Base-by-base conservation (phyloP, 2,888 invertebrate genomes). In the Eupithecia tripunctaria region DNA sequence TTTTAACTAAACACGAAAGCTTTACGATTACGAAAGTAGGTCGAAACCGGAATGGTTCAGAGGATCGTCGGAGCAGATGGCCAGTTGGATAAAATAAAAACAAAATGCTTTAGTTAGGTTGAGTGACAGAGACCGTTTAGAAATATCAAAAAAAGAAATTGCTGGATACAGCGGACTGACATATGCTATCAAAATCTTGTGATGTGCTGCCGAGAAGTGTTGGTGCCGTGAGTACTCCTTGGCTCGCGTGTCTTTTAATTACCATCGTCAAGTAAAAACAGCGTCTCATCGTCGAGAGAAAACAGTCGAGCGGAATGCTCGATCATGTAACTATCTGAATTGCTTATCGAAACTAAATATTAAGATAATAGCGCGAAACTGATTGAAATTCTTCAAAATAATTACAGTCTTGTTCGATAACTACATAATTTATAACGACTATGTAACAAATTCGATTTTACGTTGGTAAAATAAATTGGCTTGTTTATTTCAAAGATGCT, bases 1-100 rank as follows among this genome's bases (percentile, higher is more conserved):
- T 84, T 87, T 87, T 88, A 84, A 86, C 83, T 85, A 79, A 84
- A 85, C 75, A 82, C 78, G 76, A 83, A 83, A 84, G 80, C 80
- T 82, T 82, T 77, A 77, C 67, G 72, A 76, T 79, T 76, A 77
- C 75, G 81, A 82, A 84, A 85, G 78, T 85, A 79, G 84, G 85
- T 82, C 83, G 80, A 82, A 73, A 43, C 71, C 25, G 66, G 73
- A 70, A 64, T 25, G 67, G 41, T 41, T 21, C 1, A 4, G 41
- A 47, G 6, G n/a, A 51, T 51, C 15, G 62, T 67, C 64, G 67
- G 38, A 41, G 29, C 21, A 60, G 43, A 18, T 32, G 60, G 18
- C 29, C 41, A 38, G 25, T 21, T 18, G 41, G 18, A 43, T 51
- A 3, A 65, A 63, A 59, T 36, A 64, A 67, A 73, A 68, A n/a